Evolutionary conservation across 2,888 invertebrate genomes (phyloP).

Genomic region (Phrixothrix hirtus): DNA sequence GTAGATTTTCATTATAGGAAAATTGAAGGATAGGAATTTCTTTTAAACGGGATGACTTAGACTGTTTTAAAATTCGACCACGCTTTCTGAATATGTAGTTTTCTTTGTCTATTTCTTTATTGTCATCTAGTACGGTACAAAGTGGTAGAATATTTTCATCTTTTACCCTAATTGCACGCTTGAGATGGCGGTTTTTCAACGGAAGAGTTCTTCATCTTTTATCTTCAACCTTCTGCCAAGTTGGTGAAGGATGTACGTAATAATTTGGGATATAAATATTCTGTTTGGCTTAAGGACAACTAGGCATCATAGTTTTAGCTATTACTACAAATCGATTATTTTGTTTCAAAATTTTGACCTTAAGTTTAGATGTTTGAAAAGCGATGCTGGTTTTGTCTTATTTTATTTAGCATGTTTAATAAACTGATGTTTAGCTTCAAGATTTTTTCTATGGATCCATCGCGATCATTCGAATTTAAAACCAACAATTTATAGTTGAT

Average conservation of each 20-base stretch:
- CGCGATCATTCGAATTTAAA: constrained; percentile 1
- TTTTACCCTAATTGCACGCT: neutral
- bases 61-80: neutral
- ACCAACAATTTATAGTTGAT: constrained; percentile 7
- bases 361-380: no score
- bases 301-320: no score
- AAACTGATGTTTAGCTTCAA: no score
- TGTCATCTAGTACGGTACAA: neutral
- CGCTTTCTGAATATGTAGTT: neutral
- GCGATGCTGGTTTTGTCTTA: no score
- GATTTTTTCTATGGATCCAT: no score
- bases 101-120: constrained; percentile 3
- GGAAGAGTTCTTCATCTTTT: neutral
- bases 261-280: neutral
- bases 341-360: no score
- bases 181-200: neutral
- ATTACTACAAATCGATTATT: no score
- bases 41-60: neutral
- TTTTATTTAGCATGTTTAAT: no score
- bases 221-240: no score
- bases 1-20: constrained; percentile 45
- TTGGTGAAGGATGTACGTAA: neutral
- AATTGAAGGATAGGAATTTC: constrained; percentile 47
- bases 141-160: neutral
- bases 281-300: no score